Conservation (phyloP, 2,797 vertebrate genomes). For the Characodon lateralis region DNA sequence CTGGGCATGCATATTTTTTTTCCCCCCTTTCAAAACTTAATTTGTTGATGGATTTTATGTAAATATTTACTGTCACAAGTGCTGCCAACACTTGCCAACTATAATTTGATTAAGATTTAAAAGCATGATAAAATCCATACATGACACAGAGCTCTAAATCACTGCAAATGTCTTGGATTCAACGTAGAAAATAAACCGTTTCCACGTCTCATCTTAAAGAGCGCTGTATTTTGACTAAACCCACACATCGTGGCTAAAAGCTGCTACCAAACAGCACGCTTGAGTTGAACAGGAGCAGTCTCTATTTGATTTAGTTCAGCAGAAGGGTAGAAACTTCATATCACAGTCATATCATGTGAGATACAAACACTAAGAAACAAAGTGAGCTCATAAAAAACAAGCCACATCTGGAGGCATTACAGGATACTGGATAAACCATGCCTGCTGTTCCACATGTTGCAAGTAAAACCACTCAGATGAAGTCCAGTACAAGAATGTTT, state of each 20-base stretch:
- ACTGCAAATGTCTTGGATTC: neutral
- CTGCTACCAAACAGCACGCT: neutral
- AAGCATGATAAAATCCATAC: constrained; percentile 4
- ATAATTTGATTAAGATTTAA: constrained; percentile 17
- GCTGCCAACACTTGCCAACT: constrained; percentile 1
- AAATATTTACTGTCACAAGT: constrained; percentile 15
- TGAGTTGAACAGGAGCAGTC: neutral
- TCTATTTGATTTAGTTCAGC: neutral
- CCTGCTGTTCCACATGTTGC: neutral
- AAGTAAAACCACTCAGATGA: neutral
- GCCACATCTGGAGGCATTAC: constrained; percentile 3
- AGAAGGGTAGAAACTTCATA: neutral
- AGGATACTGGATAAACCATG: neutral
- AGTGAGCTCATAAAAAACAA: neutral
- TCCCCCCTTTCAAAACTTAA: neutral
- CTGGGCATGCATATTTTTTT: constrained; percentile 4
- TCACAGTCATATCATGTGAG: neutral
- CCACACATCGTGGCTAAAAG: neutral
- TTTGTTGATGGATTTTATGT: constrained; percentile 18
- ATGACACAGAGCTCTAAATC: neutral
- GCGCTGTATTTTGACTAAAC: neutral
- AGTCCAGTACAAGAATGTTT: neutral
- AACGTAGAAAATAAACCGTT: neutral
- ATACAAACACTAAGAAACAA: constrained; percentile 3
- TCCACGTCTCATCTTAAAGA: neutral